These are phyloP conservation scores for Odontothrips loti DNA, from an alignment of 2,888 invertebrate species.

Conservation along the genomic window DNA sequence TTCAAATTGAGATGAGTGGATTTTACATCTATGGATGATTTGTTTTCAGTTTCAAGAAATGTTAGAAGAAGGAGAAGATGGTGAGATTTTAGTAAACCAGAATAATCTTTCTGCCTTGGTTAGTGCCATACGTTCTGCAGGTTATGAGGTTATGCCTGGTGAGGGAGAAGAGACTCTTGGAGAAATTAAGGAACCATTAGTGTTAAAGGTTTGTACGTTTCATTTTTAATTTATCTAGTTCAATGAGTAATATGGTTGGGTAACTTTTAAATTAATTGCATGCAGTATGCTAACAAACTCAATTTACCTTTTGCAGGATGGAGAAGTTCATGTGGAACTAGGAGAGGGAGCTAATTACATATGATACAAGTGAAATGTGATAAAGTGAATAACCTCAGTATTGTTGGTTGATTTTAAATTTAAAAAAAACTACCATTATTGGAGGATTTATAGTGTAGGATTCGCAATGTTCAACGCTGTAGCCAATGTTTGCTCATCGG, in stretches of 20 bases:
- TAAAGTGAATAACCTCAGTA: no score
- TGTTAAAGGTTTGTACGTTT: background rate
- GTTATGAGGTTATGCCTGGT: conserved; percentile 36
- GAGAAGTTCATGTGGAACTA: background rate
- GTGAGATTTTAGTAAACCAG: conserved; percentile 36
- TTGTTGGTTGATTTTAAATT: no score
- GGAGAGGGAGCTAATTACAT: background rate
- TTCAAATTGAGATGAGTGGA: background rate
- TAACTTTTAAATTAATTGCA: background rate
- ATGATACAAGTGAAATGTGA: background rate
- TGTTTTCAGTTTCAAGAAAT: background rate
- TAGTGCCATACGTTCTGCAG: conserved; percentile 39
- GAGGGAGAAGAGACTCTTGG: background rate
- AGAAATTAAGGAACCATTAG: background rate
- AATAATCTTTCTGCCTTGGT: conserved; percentile 38
- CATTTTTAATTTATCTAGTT: background rate
- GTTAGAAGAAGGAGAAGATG: conserved; percentile 32
- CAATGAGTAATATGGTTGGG: background rate
- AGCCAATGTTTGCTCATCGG: no score
- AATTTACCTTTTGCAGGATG: background rate
- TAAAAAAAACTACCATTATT: background rate
- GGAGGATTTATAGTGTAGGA: no score
- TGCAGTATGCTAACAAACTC: no score
- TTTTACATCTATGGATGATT: background rate
- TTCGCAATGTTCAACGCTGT: no score